Evolutionary conservation across 2,113 vertebrate genomes (phyloP).

Genomic region (Lucifuga dentata): DNA sequence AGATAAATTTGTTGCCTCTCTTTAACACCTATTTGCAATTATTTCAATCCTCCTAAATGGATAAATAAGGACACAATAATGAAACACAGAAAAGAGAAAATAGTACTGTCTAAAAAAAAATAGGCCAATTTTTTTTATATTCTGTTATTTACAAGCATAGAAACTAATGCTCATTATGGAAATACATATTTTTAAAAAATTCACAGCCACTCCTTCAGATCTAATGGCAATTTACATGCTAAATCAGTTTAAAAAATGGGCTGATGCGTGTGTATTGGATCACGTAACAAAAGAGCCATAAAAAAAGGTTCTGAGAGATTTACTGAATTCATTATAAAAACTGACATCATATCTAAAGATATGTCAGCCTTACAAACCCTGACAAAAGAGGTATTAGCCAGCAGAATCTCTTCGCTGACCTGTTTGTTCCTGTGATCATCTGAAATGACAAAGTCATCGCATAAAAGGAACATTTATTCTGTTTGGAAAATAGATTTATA

Average conservation of each 20-base stretch:
- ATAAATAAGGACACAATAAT: constrained; percentile 68
- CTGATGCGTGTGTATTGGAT: constrained; percentile 21
- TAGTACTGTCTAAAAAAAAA: constrained; percentile 37
- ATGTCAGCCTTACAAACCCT: constrained; percentile 53
- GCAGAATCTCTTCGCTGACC: constrained; percentile 59
- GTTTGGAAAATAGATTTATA: constrained; percentile 9
- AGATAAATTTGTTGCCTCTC: constrained; percentile 47
- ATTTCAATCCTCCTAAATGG: constrained; percentile 64
- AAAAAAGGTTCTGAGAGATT: constrained; percentile 16
- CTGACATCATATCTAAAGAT: constrained; percentile 40
- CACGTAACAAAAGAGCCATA: constrained; percentile 6
- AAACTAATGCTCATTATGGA: constrained; percentile 43
- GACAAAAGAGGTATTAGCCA: constrained; percentile 71
- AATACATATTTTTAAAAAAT: constrained; percentile 23
- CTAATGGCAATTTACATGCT: constrained; percentile 27
- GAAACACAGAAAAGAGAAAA: constrained; percentile 43
- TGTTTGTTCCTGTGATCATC: constrained; percentile 55
- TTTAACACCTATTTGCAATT: constrained; percentile 57
- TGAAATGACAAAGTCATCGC: constrained; percentile 45
- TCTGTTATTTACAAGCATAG: constrained; percentile 69
- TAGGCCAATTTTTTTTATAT: constrained; percentile 37
- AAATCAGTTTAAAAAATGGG: constrained; percentile 6
- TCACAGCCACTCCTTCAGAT: constrained; percentile 17
- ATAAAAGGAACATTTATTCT: constrained; percentile 20
- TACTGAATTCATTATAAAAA: constrained; percentile 56